Base-by-base conservation (phyloP, 2,888 invertebrate genomes). In the Ichneumon xanthorius region DNA sequence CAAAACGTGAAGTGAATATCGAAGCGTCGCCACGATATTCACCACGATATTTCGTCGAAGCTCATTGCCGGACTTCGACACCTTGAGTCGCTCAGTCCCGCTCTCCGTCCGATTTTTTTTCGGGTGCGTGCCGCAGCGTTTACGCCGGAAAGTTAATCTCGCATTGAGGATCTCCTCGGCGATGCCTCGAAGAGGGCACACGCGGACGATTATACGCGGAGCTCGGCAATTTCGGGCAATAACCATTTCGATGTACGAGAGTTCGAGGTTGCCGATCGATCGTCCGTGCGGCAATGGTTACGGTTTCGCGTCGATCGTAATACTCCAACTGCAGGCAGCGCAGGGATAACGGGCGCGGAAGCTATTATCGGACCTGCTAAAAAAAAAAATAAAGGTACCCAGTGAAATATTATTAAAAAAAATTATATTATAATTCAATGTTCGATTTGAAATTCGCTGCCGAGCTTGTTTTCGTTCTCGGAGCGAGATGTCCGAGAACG, bases 181-280 rank as follows among this genome's bases (percentile, higher is more conserved):
- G 26, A 58, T 22, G 26, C 58, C 22, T 73, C 40, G 53, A 40
- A 73, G 53, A 48, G 65, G 63, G 63, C 58, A 58, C 75, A 75
- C 78, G 78, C 67, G 76, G 33, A 33, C 76, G 72, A 80, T 84
- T 84, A 73, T 58, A 58, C 19, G 1, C 11, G 4, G 83, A 40
- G 76, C 80, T 63, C 70, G 73, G 82, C 77, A 86, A 86, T 86
- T 86, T 86, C 75, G 63, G 45, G 82, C 72, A 68, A 86, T 86
- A 84, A 86, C 81, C 79, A 76, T 86, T 84, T 82, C 30, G 37
- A 77, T 11, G 45, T 75, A 84, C 82, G 61, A 72, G 58, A 72
- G 75, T 48, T 61, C 61, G 37, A 71, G 19, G 50, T 68, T 58
- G n/a, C 58, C 45, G 45, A 70, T 75, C 70, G 75, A 76, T 72